Evolutionary conservation across 2,797 vertebrate species (phyloP), one percentile per base, ranked within the genome.

Genomic region (Nothura maculosa): DNA sequence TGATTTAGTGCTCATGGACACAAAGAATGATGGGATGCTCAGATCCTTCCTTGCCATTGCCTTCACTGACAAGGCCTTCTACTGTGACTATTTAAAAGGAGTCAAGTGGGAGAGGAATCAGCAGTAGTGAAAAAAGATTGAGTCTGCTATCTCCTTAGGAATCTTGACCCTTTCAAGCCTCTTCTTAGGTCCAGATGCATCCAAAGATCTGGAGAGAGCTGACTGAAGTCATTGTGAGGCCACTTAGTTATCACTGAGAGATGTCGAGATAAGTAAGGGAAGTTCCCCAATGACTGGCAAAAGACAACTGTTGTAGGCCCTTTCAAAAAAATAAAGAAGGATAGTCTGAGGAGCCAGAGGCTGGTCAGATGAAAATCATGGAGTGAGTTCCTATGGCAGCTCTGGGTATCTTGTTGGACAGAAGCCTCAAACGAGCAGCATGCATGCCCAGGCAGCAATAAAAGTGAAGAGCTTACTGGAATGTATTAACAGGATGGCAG

Each of bases 271-370:
- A n/a, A n/a, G n/a, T 3, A 15, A 6, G 28, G 19, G 42, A 85
- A 76, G 67, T 10, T 69, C 16, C 19, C 9, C 0, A 0, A 22
- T n/a, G 70, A 68, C 64, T 21, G 25, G 30, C 58, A 43, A 54
- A 69, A 55, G 18, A 45, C 50, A 52, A 52, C 11, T 64, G 6
- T 24, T 66, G 16, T 19, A 48, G 5, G 18, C 10, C 4, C 60
- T 11, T 92, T 86, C 45, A 48, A 32, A 40, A 76, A 50, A 19
- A 61, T 12, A 15, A 48, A 67, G 62, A 64, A 64, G 4, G 3
- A 16, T 0, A 1, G 3, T 74, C 47, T 85, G n/a, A 7, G 1
- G 2, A 57, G 32, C 3, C n/a, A 48, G 21, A 78, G 24, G 4
- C 7, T 64, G 6, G 3, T 68, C 25, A 54, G 28, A 19, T 55